These are phyloP conservation scores for Drosophila buzzatii DNA, from an alignment of 2,888 invertebrate species.

Conservation along the genomic window DNA sequence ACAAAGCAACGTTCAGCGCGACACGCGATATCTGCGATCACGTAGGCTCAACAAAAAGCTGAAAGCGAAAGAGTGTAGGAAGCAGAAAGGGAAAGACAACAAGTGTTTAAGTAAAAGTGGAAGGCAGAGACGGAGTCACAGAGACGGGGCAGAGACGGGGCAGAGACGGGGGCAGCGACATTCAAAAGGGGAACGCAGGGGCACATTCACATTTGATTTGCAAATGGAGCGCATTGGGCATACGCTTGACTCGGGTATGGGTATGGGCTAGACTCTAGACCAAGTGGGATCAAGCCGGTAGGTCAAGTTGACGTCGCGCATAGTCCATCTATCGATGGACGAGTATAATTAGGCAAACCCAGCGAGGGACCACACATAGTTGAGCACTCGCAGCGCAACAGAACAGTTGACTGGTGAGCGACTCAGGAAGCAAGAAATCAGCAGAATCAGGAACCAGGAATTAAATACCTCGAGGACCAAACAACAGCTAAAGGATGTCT, in stretches of 20 bases:
- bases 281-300: not conserved
- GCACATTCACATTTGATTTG: conserved; percentile 45
- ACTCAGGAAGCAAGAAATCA: not conserved
- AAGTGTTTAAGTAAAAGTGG: not conserved
- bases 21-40: conserved; percentile 8
- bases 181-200: not conserved
- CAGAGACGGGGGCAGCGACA: not conserved
- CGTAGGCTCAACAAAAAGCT: not conserved
- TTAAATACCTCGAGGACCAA: not conserved
- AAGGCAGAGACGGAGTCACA: too few species aligned
- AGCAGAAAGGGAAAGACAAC: not conserved
- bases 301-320: conserved; percentile 17
- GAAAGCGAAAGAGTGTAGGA: not conserved
- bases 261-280: not conserved
- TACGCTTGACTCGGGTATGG: conserved; percentile 54
- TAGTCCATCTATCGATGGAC: conserved; percentile 32
- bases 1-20: not conserved
- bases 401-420: conserved; percentile 23
- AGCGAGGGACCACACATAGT: conserved; percentile 46
- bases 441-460: not conserved
- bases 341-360: conserved; percentile 51
- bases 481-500: conserved; percentile 56
- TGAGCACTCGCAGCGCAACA: conserved; percentile 32
- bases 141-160: too few species aligned
- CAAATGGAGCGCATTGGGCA: conserved; percentile 46